phyloP scores from a whole-genome alignment of 1,140 invertebrate species.

The Drosophila arizonae region DNA sequence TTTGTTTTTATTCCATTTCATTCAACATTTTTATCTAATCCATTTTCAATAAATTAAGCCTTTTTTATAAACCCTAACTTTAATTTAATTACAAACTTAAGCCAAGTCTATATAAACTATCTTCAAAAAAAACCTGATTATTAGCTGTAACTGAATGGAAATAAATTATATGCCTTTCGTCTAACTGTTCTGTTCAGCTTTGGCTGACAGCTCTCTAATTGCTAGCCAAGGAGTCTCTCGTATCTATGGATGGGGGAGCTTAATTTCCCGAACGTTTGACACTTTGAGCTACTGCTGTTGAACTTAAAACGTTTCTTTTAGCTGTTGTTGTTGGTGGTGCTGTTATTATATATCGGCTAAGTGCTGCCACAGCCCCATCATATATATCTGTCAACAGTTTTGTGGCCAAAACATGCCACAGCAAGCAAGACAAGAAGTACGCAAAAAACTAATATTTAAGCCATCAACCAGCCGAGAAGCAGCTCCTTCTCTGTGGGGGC shows the following conservation, averaged over 20 bases:
- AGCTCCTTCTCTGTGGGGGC: neutral
- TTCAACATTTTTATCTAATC: no score
- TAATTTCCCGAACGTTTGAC: constrained; percentile 22
- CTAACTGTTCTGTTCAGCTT: neutral
- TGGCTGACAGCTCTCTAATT: constrained; percentile 15
- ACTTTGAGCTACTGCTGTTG: constrained; percentile 34
- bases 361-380: constrained; percentile 54
- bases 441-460: constrained; percentile 73
- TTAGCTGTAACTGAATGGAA: neutral
- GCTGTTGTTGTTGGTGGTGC: neutral
- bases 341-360: constrained; percentile 17
- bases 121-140: neutral
- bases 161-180: neutral
- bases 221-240: constrained; percentile 8
- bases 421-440: constrained; percentile 29
- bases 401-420: constrained; percentile 57
- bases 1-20: no score
- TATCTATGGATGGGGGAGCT: neutral
- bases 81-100: neutral
- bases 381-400: constrained; percentile 80
- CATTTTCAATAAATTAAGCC: no score
- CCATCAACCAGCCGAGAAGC: constrained; percentile 57
- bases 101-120: neutral
- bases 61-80: no score
- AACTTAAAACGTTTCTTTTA: constrained; percentile 24